These are phyloP conservation scores for Drosophila formosana DNA, from an alignment of 2,888 invertebrate species.

Conservation along the genomic window DNA sequence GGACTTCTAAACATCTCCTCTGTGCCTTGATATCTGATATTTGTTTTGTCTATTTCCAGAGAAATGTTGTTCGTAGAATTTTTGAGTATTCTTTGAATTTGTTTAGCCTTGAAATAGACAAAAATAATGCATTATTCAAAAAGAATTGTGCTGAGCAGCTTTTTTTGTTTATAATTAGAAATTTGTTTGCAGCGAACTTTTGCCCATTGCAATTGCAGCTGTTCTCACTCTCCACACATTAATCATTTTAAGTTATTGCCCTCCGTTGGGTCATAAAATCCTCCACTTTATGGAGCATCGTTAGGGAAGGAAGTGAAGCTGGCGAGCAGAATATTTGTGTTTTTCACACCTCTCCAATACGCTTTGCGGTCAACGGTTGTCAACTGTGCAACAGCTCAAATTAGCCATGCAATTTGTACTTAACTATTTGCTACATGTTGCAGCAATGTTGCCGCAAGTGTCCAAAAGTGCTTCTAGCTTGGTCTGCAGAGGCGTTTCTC, in stretches of 20 bases:
- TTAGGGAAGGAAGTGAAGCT: background rate
- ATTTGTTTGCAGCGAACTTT: constrained; percentile 22
- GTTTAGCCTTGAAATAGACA: background rate
- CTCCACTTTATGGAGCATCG: constrained; percentile 43
- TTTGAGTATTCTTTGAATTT: background rate
- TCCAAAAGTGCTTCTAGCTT: constrained; percentile 19
- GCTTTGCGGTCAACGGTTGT: constrained; percentile 49
- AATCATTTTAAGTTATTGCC: constrained; percentile 35
- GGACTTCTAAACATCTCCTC: background rate
- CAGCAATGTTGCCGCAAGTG: constrained; percentile 28
- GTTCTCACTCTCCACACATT: constrained; percentile 14
- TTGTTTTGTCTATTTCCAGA: background rate
- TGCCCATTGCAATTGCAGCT: constrained; percentile 17
- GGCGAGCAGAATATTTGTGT: constrained; percentile 2
- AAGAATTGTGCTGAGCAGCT: background rate
- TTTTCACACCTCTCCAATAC: constrained; percentile 49
- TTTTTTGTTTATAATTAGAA: constrained; percentile 28
- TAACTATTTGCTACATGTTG: constrained; percentile 64
- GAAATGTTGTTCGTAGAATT: background rate
- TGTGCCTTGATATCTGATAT: constrained; percentile 27
- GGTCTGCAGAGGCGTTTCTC: constrained; percentile 55
- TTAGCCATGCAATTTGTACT: constrained; percentile 77
- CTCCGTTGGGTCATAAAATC: constrained; percentile 46
- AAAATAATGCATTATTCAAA: background rate
- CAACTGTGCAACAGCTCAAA: constrained; percentile 70